phyloP scores from a whole-genome alignment of 2,888 invertebrate genomes.

The Aromia moschata region DNA sequence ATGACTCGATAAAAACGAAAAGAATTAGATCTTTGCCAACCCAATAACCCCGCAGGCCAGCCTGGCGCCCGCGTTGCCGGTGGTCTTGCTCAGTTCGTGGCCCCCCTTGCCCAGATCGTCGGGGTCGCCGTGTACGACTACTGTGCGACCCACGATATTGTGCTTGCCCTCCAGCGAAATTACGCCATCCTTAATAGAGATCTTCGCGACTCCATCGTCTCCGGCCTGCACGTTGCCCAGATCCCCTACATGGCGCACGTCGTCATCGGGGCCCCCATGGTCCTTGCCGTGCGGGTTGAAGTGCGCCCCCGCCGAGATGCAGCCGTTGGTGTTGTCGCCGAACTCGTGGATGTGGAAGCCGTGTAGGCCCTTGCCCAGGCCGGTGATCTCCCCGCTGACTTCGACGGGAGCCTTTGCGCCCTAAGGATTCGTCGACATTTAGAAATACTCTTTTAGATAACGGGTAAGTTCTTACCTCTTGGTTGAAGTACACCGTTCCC shows the following conservation, averaged over 20 bases:
- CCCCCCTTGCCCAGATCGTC: conserved; percentile 95
- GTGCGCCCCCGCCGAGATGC: conserved; percentile 94
- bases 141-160: conserved; percentile 84
- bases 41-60: conserved; percentile 91
- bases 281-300: conserved; percentile 86
- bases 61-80: conserved; percentile 94
- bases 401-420: conserved; percentile 71
- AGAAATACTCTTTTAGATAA: not conserved
- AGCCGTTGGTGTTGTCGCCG: conserved; percentile 95
- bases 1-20: conserved; percentile 5
- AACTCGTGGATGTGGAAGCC: conserved; percentile 97
- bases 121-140: conserved; percentile 91
- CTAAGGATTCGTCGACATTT: conserved; percentile 27
- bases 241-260: conserved; percentile 87
- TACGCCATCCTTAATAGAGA: conserved; percentile 70
- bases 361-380: conserved; percentile 80
- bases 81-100: conserved; percentile 90
- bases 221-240: conserved; percentile 75
- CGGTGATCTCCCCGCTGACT: conserved; percentile 84
- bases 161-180: conserved; percentile 76
- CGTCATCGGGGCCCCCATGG: conserved; percentile 83
- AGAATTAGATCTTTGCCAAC: conserved; percentile 64
- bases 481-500: conserved; percentile 84
- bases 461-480: conserved; percentile 66
- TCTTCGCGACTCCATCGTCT: conserved; percentile 71